Percentiles rank a stretch among this genome's conserved stretches.
Evolutionary conservation across 1,140 invertebrate genomes (phyloP).

Genomic region (Caenorhabditis latens): DNA sequence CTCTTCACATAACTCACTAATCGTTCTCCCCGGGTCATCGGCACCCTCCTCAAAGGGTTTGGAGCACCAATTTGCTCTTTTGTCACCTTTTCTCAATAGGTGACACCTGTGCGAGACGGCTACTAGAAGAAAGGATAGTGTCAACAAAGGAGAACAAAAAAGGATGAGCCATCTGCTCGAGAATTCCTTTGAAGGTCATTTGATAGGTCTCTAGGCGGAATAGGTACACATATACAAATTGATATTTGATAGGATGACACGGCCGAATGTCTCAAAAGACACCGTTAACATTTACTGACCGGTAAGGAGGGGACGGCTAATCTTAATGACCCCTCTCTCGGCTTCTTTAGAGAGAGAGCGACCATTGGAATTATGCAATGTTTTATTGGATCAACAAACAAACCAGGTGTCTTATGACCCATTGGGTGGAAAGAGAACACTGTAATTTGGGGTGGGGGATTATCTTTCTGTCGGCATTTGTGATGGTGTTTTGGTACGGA

Average conservation of each 20-base stretch:
- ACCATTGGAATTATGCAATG: constrained; percentile 47
- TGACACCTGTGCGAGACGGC: constrained; percentile 20
- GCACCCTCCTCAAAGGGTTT: not conserved
- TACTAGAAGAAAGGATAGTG: not conserved
- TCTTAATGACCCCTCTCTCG: constrained; percentile 16
- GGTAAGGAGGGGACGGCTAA: not conserved
- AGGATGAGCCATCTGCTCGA: not conserved
- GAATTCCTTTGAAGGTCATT: not conserved
- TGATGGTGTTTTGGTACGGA: no score
- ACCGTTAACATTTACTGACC: constrained; percentile 30
- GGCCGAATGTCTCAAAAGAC: not conserved
- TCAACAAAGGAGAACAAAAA: constrained; percentile 17
- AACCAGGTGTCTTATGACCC: not conserved
- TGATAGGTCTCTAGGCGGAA: not conserved
- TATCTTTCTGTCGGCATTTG: not conserved
- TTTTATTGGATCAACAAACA: constrained; percentile 53
- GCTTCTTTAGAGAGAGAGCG: not conserved
- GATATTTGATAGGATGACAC: constrained; percentile 44
- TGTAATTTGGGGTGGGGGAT: constrained; percentile 24
- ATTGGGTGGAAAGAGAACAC: not conserved
- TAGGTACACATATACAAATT: not conserved
- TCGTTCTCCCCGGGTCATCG: constrained; percentile 1
- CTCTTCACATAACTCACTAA: no score
- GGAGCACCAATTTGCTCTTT: constrained; percentile 28
- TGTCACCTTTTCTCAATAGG: constrained; percentile 30